Evolutionary conservation across 2,888 invertebrate genomes (phyloP), one percentile per base, ranked within the genome.

Genomic region (Oegoconia quadripuncta): DNA sequence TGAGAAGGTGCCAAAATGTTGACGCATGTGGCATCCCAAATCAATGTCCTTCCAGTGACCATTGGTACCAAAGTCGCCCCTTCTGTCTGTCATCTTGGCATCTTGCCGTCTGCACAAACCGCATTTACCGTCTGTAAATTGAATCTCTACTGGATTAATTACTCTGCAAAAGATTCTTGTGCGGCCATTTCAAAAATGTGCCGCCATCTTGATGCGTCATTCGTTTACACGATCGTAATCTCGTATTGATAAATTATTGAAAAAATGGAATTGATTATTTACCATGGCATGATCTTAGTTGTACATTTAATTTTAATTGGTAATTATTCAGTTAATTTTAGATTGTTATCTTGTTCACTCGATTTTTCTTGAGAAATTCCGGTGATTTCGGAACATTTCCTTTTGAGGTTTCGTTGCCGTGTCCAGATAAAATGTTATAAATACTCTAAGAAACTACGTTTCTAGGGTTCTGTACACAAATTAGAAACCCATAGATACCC

Each of bases 211-310:
- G 50, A 55, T 39, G 44, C 43, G 59, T 56, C 55, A 47, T 50
- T 53, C 53, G 52, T 63, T 68, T 66, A 64, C 52, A 6, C 50
- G 82, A 84, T 82, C 55, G 44, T 64, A 66, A 82, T 83, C 81
- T 32, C 17, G 0, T 2, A 41, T 67, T 82, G 84, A 84, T 82
- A 77, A 76, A 84, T 84, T 75, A 76, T 73, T 59, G 58, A 67
- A 74, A 75, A 81, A 78, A 82, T 78, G 59, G 64, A 74, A 81
- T 78, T 82, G 77, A 83, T 84, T 81, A 75, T 70, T 66, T 60
- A 53, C 54, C 64, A 69, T 66, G 62, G 59, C 50, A 44, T 52
- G 77, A 79, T 80, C 68, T 62, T 62, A 64, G 76, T 79, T 78
- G 62, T 52, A 33, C 8, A 3, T 9, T 60, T 64, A 52, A 50